A percentile compares a stretch with the other conserved stretches of the same genome.
Evolutionary conservation across 2,888 invertebrate genomes (phyloP).

Genomic region (Cryptocephalus moraei): DNA sequence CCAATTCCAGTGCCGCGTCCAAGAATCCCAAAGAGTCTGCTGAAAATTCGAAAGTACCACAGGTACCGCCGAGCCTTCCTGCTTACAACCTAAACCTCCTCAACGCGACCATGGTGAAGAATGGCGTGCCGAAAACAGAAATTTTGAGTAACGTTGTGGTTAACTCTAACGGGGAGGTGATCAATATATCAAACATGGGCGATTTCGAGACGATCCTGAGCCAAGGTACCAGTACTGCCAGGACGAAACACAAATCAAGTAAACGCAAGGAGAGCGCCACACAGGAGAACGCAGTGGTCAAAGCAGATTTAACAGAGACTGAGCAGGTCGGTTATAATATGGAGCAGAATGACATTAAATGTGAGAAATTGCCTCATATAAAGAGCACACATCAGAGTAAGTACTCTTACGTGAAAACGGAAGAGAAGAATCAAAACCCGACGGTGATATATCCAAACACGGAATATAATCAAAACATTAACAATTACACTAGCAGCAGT

Average conservation of each 20-base stretch:
- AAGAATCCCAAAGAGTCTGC: conserved; percentile 12
- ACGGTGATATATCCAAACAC: conserved; percentile 25
- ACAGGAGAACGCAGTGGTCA: conserved; percentile 21
- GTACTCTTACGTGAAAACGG: conserved; percentile 21
- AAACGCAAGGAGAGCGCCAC: conserved; percentile 6
- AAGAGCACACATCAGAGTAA: conserved; percentile 20
- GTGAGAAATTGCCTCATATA: conserved; percentile 22
- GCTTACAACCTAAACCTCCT: conserved; percentile 28
- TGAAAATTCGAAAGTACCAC: neutral
- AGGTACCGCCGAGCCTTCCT: conserved; percentile 17
- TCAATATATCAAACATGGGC: conserved; percentile 29
- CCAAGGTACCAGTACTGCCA: conserved; percentile 13
- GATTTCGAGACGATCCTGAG: conserved; percentile 26
- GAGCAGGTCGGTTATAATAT: conserved; percentile 14
- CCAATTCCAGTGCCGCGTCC: conserved; percentile 15
- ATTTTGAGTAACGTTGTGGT: conserved; percentile 30
- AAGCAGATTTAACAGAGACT: conserved; percentile 28
- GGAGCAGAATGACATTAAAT: conserved; percentile 13
- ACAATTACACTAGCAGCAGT: conserved; percentile 16
- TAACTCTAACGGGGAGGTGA: conserved; percentile 32
- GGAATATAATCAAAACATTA: conserved; percentile 21
- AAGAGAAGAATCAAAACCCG: conserved; percentile 15
- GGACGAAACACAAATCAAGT: conserved; percentile 8
- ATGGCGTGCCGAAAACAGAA: conserved; percentile 23
- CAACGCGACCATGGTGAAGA: conserved; percentile 24